A percentile compares a stretch with the other conserved stretches of the same genome.
Evolutionary conservation across 2,797 vertebrate species (phyloP).

Genomic region (Emys orbicularis): DNA sequence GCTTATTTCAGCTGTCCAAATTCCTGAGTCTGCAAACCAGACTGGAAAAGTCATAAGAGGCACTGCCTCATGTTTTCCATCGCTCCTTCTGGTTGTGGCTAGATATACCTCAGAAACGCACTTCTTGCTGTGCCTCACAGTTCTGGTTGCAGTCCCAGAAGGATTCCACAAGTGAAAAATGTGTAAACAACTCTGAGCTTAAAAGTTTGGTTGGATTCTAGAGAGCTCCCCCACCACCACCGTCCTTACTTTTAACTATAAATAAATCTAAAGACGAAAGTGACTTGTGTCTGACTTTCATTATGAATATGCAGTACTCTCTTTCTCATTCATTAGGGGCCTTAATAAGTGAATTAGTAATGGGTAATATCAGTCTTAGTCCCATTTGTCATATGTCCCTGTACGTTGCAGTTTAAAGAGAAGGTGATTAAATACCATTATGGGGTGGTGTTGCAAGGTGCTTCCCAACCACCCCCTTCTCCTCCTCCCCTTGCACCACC

Average conservation of each 20-base stretch:
- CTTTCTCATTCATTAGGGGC: conserved; percentile 40
- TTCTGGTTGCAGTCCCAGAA: neutral
- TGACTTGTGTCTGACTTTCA: neutral
- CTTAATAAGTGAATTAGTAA: neutral
- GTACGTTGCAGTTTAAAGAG: conserved; percentile 24
- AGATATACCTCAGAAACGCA: neutral
- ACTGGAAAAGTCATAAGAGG: neutral
- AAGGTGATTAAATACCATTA: conserved; percentile 34
- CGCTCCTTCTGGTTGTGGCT: neutral
- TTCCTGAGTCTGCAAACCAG: neutral
- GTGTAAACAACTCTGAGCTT: neutral
- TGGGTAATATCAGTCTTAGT: neutral
- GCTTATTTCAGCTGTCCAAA: neutral
- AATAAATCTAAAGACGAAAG: conserved; percentile 26
- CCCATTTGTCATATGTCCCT: conserved; percentile 22
- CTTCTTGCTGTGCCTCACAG: neutral
- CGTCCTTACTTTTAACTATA: neutral
- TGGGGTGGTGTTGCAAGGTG: neutral
- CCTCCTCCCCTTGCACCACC: neutral
- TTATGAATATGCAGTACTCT: conserved; percentile 45
- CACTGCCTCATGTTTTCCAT: neutral
- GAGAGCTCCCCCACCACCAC: neutral
- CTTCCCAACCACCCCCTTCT: neutral
- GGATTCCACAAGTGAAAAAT: neutral
- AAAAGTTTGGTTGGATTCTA: neutral